These are phyloP conservation scores for Malurus elegans DNA, from an alignment of 2,113 vertebrate species.

Conservation along the genomic window DNA sequence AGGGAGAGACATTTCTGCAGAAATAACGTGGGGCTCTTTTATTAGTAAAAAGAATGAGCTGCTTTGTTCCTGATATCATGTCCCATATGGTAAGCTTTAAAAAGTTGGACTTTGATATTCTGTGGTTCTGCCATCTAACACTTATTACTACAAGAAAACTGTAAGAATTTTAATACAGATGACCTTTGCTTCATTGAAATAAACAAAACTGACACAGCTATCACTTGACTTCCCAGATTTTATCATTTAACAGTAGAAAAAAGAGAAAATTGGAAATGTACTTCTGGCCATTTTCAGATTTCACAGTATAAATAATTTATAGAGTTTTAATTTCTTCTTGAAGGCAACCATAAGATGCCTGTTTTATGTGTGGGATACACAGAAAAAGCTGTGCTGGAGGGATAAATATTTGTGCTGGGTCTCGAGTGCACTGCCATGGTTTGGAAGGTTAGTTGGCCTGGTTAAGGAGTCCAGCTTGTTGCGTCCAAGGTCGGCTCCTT, in stretches of 20 bases:
- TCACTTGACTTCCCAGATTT: neutral
- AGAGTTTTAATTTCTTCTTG: neutral
- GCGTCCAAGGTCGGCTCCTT: neutral
- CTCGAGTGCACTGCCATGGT: neutral
- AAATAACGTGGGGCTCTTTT: neutral
- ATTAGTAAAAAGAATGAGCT: accelerated
- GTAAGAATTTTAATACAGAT: neutral
- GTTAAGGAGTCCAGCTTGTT: neutral
- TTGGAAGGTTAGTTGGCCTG: neutral
- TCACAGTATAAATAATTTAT: neutral
- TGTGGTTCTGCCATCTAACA: neutral
- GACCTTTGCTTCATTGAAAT: neutral
- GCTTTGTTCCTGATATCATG: accelerated
- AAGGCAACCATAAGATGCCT: neutral
- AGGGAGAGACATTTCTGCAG: neutral
- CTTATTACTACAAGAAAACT: neutral
- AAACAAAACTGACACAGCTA: neutral
- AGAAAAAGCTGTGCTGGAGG: neutral
- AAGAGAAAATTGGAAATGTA: neutral
- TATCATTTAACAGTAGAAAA: neutral
- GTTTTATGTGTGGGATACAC: accelerated
- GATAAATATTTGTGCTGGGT: neutral
- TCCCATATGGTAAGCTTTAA: neutral
- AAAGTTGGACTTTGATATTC: neutral
- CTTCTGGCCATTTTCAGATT: neutral